Base-by-base conservation (phyloP, 2,113 vertebrate genomes). In the Notiomystis cincta region DNA sequence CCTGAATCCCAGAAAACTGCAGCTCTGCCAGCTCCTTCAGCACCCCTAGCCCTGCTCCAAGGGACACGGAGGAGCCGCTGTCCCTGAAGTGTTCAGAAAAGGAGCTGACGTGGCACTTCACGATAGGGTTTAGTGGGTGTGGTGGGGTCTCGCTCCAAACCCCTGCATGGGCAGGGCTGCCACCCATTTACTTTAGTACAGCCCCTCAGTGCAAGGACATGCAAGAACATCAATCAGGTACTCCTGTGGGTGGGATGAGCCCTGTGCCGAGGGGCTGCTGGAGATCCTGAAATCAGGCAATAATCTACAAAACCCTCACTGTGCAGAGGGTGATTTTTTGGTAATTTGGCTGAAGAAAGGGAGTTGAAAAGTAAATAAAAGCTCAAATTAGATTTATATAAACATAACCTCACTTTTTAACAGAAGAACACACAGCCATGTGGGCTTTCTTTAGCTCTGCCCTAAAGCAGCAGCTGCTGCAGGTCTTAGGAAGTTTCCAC, bases 291-390 rank as follows among this genome's bases (percentile, higher is more conserved):
- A 56, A 82, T 2, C 7, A 3, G 31, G 56, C 28, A 66, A 27
- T 35, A 33, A 7, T 1, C 35, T 48, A 40, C 18, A 61, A 54
- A 67, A 42, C 12, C 57, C 44, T 69, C 71, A 3, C 8, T 62
- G 57, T 42, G 44, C 23, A n/a, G 21, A 78, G 35, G 11, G n/a
- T 16, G 53, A 19, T 13, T 23, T 37, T n/a, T 31, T 15, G 7
- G 60, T 58, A 42, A 89, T 70, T 70, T 31, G 38, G 70, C 73
- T 67, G 51, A 62, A 79, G 30, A 93, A 73, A 20, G 53, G 21
- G 65, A 78, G 38, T 35, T 87, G 65, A 67, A 61, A 79, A 79
- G 61, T 60, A 91, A 96, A 67, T 31, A 81, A 85, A 81, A 83
- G 62, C 67, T 85, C 62, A 33, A 78, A 67, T 87, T 22, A 82